Evolutionary conservation across 2,888 invertebrate species (phyloP), one percentile per base, ranked within the genome.

Genomic region (Blastobasis adustella): DNA sequence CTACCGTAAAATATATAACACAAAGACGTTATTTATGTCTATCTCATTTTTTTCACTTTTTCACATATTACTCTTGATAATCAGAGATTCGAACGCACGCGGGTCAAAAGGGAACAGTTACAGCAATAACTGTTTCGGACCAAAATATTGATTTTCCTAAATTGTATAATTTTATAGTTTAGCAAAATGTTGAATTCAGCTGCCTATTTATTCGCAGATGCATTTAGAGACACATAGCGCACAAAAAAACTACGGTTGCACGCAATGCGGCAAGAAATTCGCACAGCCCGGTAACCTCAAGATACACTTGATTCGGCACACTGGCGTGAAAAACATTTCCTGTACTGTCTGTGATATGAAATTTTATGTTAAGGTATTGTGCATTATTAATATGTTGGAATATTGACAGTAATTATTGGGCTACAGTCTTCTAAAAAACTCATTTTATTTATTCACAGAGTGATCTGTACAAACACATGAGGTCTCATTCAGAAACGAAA

Each of bases 401-500:
- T 23, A 23, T 23, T 23, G 23, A 2, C 23, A 23, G 23, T 23
- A 1, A 23, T 23, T 23, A 2, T 23, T 23, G 23, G 23, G 23
- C 3, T 3, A 23, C 3, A 23, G 23, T 2, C 23, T 23, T 23
- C 23, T 23, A 23, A 23, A 23, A 23, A 23, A 40, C 7, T 40
- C 7, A 40, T 46, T 45, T 0, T 36, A 49, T 41, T 45, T 37
- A 36, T 51, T 71, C 63, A 7, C 69, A 87, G 87, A 82, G 85
- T 6, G 88, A 87, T 50, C 64, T 88, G 0, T 78, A 81, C 59
- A 89, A 88, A 52, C 89, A 89, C 58, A 86, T 87, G 88, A 68
- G 81, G 4, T 86, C 88, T 52, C 97, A 97, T 82, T 96, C 96
- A 0, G 91, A 93, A 5, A 95, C 95, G 67, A 96, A 96, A 72